These are phyloP conservation scores for Nibea coibor DNA, from an alignment of 2,113 vertebrate genomes.

Conservation along the genomic window DNA sequence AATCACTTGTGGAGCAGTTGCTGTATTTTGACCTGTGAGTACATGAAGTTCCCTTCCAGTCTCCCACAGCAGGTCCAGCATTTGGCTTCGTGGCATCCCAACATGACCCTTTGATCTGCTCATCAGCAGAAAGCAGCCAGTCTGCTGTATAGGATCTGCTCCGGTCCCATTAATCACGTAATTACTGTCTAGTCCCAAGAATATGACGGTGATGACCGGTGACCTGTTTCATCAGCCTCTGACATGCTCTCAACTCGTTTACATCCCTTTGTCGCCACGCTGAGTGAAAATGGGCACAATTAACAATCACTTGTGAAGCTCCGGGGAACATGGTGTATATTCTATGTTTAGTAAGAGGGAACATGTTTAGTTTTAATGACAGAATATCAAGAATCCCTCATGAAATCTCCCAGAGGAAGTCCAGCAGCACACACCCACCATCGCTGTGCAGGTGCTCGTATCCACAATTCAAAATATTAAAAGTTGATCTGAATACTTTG, in stretches of 20 bases:
- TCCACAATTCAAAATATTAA: not conserved
- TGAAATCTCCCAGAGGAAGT: not conserved
- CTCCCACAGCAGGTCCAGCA: not conserved
- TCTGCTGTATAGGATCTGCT: not conserved
- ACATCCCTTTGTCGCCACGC: not conserved
- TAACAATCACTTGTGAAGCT: not conserved
- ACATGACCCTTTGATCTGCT: not conserved
- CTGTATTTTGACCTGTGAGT: not conserved
- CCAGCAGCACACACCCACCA: no score
- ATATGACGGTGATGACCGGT: not conserved
- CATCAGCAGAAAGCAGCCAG: not conserved
- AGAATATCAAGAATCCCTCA: not conserved
- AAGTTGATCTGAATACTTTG: not conserved
- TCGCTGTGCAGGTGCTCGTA: not conserved
- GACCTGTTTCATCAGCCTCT: not conserved
- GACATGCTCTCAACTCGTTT: not conserved
- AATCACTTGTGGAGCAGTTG: not conserved
- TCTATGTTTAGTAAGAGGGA: not conserved
- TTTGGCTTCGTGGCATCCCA: not conserved
- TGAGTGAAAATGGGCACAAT: not conserved
- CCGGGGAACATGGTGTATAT: not conserved
- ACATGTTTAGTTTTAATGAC: not conserved
- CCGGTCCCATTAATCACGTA: not conserved
- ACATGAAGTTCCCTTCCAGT: not conserved
- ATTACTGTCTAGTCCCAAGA: not conserved